Evolutionary conservation across 2,797 vertebrate genomes (phyloP), one percentile per base, ranked within the genome.

Genomic region (Pithecia hirsuta): DNA sequence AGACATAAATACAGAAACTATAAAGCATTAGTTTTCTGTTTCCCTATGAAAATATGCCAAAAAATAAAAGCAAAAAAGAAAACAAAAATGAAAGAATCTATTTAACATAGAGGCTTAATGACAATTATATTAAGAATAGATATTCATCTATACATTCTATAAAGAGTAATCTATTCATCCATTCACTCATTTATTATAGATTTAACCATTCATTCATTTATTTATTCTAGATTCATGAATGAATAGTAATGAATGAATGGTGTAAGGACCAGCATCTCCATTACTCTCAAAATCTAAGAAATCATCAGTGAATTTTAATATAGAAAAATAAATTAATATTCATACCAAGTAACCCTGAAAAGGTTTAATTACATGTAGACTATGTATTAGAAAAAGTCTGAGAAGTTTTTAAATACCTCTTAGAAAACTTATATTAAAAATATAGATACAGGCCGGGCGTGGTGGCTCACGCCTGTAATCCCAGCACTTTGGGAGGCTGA

Each of bases 61-160:
- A 97, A 91, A 89, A 55, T 15, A 95, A 86, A 87, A 64, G 81
- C 0, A 50, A 94, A 85, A 74, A 1, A 26, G 33, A 57, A 84
- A 14, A 26, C 72, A 64, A 4, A 88, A 95, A 93, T 80, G 17
- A 52, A 59, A 88, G 36, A 84, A 91, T 83, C n/a, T 7, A 87
- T 14, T 91, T 70, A 84, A 87, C 33, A 83, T 19, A 41, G 4
- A 6, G 28, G 22, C 19, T 94, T 79, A 92, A n/a, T 50, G 50
- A 92, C 28, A 96, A 94, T 57, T 64, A 89, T n/a, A 93, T 87
- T 13, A 80, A 97, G 83, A 91, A 70, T 44, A 78, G 93, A 96
- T 78, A 98, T 44, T 98, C 89, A 99, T 99, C 99, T 99, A 64
- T 8, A 64, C 61, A 64, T 64, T 64, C 61, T n/a, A n/a, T 64